Conservation (phyloP, 1,140 invertebrate species). For the Drosophila athabasca region DNA sequence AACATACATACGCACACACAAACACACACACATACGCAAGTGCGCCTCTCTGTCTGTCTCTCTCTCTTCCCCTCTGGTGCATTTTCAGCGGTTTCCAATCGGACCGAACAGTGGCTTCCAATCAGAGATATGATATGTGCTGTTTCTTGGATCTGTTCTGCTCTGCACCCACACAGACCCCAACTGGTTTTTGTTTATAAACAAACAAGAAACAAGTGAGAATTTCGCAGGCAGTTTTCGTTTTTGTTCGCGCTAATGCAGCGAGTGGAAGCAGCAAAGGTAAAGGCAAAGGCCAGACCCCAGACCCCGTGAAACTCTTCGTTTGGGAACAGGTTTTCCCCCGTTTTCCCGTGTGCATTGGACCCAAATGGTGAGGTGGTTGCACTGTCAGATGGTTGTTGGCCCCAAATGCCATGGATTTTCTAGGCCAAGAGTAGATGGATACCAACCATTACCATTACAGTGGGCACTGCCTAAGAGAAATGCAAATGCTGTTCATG, state of each 20-base stretch:
- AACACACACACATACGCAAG: not conserved
- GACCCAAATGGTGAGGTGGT: conserved; percentile 1
- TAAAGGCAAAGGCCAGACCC: not conserved
- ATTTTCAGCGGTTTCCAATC: conserved; percentile 23
- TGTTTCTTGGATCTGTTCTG: not conserved
- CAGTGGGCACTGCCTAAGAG: conserved; percentile 8
- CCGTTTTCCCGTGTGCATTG: too few species aligned
- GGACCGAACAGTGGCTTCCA: conserved; percentile 24
- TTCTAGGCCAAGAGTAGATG: conserved; percentile 30
- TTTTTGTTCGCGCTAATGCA: conserved; percentile 29
- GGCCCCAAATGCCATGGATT: conserved; percentile 31
- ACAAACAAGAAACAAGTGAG: conserved; percentile 61
- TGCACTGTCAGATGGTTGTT: conserved; percentile 26
- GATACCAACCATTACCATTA: not conserved
- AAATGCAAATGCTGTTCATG: not conserved
- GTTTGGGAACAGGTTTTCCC: conserved; percentile 55
- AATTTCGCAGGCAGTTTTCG: conserved; percentile 42
- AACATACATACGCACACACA: conserved; percentile 9
- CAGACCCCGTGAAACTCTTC: conserved; percentile 5
- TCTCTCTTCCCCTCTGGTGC: not conserved
- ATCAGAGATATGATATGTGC: conserved; percentile 17
- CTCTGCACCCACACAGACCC: conserved; percentile 31
- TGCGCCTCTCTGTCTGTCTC: not conserved
- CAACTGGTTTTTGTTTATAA: conserved; percentile 80
- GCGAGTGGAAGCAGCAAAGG: conserved; percentile 5